These are phyloP conservation scores for Betta splendens DNA, from an alignment of 2,797 vertebrate species.

Conservation along the genomic window DNA sequence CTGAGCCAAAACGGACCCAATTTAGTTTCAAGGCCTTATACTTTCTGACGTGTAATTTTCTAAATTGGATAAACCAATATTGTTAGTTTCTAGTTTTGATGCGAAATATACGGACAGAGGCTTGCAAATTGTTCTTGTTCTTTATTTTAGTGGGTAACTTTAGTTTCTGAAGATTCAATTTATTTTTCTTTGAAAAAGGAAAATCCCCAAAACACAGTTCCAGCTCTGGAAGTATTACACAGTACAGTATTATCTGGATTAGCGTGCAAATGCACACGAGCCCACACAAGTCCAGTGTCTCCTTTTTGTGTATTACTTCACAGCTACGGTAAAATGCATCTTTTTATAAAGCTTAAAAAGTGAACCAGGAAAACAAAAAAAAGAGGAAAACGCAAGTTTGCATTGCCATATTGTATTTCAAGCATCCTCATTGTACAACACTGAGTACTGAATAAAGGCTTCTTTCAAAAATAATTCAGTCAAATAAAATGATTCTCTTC, in stretches of 20 bases:
- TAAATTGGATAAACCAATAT: conserved; percentile 56
- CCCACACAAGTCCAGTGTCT: no score
- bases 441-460: conserved; percentile 55
- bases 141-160: conserved; percentile 54
- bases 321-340: no score
- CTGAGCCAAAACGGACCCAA: conserved; percentile 70
- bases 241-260: conserved; percentile 48
- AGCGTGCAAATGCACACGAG: conserved; percentile 47
- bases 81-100: conserved; percentile 58
- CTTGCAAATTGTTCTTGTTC: conserved; percentile 48
- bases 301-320: no score
- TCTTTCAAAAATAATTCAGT: conserved; percentile 66
- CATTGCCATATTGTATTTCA: no score
- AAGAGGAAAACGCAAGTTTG: no score
- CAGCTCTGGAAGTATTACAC: conserved; percentile 29
- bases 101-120: conserved; percentile 52
- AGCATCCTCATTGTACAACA: no score
- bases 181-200: conserved; percentile 45
- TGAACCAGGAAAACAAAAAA: no score
- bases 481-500: conserved; percentile 59
- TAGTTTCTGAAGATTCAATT: conserved; percentile 42
- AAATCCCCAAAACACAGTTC: conserved; percentile 48
- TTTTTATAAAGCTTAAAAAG: no score
- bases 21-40: conserved; percentile 67
- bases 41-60: conserved; percentile 64